These are phyloP conservation scores for Schlechtendalia chinensis DNA, from an alignment of 1,140 invertebrate species.

Conservation along the genomic window DNA sequence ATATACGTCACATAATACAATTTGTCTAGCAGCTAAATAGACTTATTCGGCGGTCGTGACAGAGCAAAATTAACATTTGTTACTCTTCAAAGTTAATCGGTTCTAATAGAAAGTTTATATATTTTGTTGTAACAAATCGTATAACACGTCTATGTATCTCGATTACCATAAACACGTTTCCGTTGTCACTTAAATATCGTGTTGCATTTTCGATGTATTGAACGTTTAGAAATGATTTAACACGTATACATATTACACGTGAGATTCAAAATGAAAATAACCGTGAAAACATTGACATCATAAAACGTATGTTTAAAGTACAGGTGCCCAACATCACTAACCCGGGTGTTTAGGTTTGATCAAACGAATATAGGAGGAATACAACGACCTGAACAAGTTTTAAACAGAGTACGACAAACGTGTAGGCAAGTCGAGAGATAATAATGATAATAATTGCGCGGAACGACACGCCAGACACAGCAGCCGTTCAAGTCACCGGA, in stretches of 20 bases:
- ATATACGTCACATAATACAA: not conserved
- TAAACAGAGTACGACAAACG: no score
- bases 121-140: not conserved
- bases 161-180: not conserved
- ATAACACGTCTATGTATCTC: not conserved
- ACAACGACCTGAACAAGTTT: no score
- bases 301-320: no score
- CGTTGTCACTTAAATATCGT: not conserved
- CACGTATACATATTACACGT: not conserved
- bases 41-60: constrained; percentile 11
- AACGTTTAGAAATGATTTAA: no score
- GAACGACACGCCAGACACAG: not conserved
- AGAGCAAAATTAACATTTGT: constrained; percentile 1
- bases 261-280: no score
- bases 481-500: constrained; percentile 38
- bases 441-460: not conserved
- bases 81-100: constrained; percentile 23
- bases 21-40: constrained; percentile 6
- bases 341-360: no score
- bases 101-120: constrained; percentile 2
- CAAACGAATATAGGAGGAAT: no score
- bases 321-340: no score
- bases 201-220: not conserved
- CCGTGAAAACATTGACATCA: no score
- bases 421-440: no score